Evolutionary conservation across 2,797 vertebrate species (phyloP), one percentile per base, ranked within the genome.

Genomic region (Pygocentrus nattereri): DNA sequence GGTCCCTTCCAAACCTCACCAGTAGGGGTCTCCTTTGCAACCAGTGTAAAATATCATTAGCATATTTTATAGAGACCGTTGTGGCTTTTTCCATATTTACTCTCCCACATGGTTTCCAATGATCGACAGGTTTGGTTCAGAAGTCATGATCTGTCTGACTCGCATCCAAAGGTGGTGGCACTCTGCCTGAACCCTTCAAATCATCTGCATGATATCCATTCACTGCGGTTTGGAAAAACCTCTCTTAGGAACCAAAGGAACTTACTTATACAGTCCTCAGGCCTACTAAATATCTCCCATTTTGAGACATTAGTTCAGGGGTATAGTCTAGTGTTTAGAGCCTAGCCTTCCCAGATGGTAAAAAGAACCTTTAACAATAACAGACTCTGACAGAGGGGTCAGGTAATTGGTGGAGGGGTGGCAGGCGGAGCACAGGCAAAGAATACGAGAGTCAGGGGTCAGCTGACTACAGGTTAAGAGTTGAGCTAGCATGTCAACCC

Each of bases 381-480:
- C 78, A 81, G 79, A 50, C 81, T 75, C 65, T 87, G 87, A 89
- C 93, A 92, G 85, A 76, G 84, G 87, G 91, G 93, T 94, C 93
- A 91, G 89, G 88, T 83, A 88, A 87, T 84, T 80, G 83, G 75
- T 84, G 78, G 72, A 82, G 75, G 78, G 82, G 75, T 79, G 82
- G 78, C 68, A 79, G 73, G 76, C 67, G 62, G 83, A 84, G 80
- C 82, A 86, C 41, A 76, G 77, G 21, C 44, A 73, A 83, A 86
- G 76, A 85, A 86, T 90, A 90, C 85, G 82, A 88, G 88, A 90
- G 88, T 93, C 85, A 83, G 73, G 82, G 93, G 93, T 93, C 91
- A 91, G 90, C 88, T 90, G 79, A 89, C 89, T 89, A 91, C 93
- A 91, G 81, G 92, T 92, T 93, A 92, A 93, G 90, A 93, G 89